A percentile compares a stretch with the other conserved stretches of the same genome.
These are phyloP conservation scores for Pseudanteris insignis DNA, from an alignment of 2,888 invertebrate species.

Conservation along the genomic window DNA sequence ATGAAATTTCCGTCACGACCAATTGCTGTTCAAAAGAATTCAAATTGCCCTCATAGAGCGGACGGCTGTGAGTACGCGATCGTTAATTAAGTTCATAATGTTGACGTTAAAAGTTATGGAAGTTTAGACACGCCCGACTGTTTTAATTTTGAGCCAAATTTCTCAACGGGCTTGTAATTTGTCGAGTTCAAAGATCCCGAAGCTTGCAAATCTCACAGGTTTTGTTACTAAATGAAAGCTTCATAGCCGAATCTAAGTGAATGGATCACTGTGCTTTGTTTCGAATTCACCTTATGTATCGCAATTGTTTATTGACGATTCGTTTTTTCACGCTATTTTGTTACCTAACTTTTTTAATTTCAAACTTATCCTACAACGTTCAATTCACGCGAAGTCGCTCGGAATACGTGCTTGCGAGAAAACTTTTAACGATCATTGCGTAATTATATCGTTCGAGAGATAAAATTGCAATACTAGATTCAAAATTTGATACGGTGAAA, in stretches of 20 bases:
- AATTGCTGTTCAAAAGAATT: slow-evolving; percentile 9
- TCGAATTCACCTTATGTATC: too few species aligned
- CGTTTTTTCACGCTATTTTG: slow-evolving; percentile 10
- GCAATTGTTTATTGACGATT: slow-evolving; percentile 15
- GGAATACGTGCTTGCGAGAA: background rate
- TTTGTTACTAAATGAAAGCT: slow-evolving; percentile 1
- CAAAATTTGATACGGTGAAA: background rate
- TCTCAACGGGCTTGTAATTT: background rate
- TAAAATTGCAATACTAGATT: background rate
- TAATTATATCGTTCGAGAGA: slow-evolving; percentile 3
- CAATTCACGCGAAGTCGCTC: too few species aligned
- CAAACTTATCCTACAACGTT: background rate
- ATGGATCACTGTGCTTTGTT: background rate
- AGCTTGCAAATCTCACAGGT: slow-evolving; percentile 1
- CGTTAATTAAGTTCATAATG: slow-evolving; percentile 27
- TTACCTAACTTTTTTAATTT: slow-evolving; percentile 18
- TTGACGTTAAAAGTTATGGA: slow-evolving; percentile 23
- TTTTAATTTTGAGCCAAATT: slow-evolving; percentile 21
- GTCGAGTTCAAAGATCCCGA: too few species aligned
- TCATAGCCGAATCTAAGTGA: slow-evolving; percentile 6
- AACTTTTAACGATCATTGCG: slow-evolving; percentile 10
- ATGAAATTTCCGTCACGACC: slow-evolving; percentile 4
- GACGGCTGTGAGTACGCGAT: slow-evolving; percentile 11
- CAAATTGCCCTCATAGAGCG: slow-evolving; percentile 5
- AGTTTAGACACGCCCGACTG: slow-evolving; percentile 16